Conservation (phyloP, 1,140 invertebrate genomes). For the Orius insidiosus region DNA sequence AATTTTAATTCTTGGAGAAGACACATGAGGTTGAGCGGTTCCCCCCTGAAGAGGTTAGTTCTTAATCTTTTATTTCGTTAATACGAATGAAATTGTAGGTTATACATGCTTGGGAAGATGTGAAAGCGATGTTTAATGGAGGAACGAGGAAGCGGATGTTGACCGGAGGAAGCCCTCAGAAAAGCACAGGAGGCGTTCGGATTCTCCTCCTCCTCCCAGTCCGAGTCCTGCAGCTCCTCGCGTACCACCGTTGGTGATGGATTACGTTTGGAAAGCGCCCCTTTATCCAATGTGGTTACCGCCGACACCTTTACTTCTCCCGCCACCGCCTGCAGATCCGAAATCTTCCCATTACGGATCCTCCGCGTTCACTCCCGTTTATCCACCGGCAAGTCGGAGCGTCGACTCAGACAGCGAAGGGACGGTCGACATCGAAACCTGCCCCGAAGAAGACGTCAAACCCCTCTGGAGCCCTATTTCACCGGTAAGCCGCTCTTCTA, state of each 20-base stretch:
- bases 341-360: constrained; percentile 11
- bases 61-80: not conserved
- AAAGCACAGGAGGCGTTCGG: constrained; percentile 6
- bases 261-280: constrained; percentile 41
- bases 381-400: constrained; percentile 10
- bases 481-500: constrained; percentile 6
- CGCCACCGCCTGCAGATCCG: constrained; percentile 6
- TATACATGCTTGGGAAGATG: constrained; percentile 50
- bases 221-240: constrained; percentile 27
- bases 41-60: constrained; percentile 49
- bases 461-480: constrained; percentile 14
- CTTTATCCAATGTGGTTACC: constrained; percentile 17
- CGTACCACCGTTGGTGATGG: constrained; percentile 41
- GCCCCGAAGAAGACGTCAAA: constrained; percentile 20
- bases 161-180: constrained; percentile 30
- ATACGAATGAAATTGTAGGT: constrained; percentile 16
- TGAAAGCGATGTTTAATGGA: constrained; percentile 97
- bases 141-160: constrained; percentile 78
- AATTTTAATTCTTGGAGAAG: constrained; percentile 97
- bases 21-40: constrained; percentile 75
- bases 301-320: constrained; percentile 11
- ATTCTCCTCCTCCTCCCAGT: constrained; percentile 13
- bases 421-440: constrained; percentile 23
- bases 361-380: constrained; percentile 22
- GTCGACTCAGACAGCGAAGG: constrained; percentile 18